Evolutionary conservation across 2,797 vertebrate species (phyloP).

Genomic region (Nyctalus aviator): DNA sequence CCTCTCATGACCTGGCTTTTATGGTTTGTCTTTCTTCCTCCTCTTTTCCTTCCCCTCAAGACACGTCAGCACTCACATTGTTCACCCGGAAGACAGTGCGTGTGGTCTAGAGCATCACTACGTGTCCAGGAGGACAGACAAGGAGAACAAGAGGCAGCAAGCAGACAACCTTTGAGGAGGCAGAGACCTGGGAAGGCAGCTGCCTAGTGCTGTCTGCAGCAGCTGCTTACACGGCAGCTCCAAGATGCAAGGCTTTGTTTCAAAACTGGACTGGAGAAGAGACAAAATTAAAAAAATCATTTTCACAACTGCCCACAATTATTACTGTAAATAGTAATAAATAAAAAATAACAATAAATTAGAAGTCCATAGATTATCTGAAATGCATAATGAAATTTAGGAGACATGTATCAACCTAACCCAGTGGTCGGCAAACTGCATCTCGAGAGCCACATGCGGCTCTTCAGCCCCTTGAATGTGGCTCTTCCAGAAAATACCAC

Average conservation of each 20-base stretch:
- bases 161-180: conserved; percentile 81
- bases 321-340: conserved; percentile 73
- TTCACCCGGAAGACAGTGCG: conserved; percentile 63
- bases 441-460: too few species aligned
- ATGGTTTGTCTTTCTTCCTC: conserved; percentile 3
- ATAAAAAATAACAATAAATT: conserved; percentile 75
- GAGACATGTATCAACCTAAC: conserved; percentile 51
- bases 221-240: conserved; percentile 78
- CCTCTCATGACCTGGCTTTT: not conserved
- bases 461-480: too few species aligned
- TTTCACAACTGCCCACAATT: conserved; percentile 10
- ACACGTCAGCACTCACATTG: conserved; percentile 70
- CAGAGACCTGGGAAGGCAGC: conserved; percentile 79
- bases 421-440: not conserved
- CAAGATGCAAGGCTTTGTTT: conserved; percentile 81
- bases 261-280: conserved; percentile 75
- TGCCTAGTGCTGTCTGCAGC: conserved; percentile 71
- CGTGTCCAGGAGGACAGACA: conserved; percentile 61
- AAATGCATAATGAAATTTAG: conserved; percentile 65
- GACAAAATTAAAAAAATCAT: conserved; percentile 42
- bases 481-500: too few species aligned
- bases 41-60: conserved; percentile 57
- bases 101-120: conserved; percentile 62
- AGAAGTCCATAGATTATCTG: conserved; percentile 67
- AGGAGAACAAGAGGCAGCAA: conserved; percentile 70